Conservation (phyloP, 2,888 invertebrate species). For the Cerceris rybyensis region DNA sequence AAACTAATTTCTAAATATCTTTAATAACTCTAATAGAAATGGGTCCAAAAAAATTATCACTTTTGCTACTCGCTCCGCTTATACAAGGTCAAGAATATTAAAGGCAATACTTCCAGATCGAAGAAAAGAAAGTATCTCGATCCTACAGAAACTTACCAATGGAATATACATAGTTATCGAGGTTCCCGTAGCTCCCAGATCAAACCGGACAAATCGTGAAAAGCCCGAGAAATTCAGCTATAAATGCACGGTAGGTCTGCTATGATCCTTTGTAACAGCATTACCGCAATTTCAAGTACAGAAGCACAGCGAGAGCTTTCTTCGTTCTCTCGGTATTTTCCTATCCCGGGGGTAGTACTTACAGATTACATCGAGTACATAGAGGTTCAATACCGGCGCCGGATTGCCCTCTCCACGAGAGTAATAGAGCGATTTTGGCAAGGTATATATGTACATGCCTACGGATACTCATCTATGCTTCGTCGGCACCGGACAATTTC, state of each 20-base stretch:
- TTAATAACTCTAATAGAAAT: too few species aligned
- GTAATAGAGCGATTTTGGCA: conserved; percentile 29
- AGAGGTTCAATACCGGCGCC: conserved; percentile 33
- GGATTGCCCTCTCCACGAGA: conserved; percentile 39
- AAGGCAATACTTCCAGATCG: too few species aligned
- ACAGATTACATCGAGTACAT: conserved; percentile 38
- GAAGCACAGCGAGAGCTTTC: conserved; percentile 29
- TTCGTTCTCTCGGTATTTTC: conserved; percentile 46
- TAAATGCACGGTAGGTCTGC: conserved; percentile 33
- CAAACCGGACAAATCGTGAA: conserved; percentile 42
- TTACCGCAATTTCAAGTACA: conserved; percentile 41
- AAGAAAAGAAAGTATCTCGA: conserved; percentile 14
- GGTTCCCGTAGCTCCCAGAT: conserved; percentile 19
- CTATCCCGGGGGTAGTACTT: conserved; percentile 22
- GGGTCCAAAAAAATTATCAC: too few species aligned
- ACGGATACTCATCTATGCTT: conserved; percentile 20
- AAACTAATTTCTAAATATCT: too few species aligned
- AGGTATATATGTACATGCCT: neutral
- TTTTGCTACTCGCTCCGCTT: neutral
- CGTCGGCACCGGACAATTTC: conserved; percentile 34
- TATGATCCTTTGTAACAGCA: conserved; percentile 55
- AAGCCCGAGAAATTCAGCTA: conserved; percentile 36
- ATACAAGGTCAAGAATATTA: neutral
- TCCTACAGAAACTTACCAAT: conserved; percentile 7
- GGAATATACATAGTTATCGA: conserved; percentile 2